Evolutionary conservation across 2,888 invertebrate species (phyloP), one percentile per base, ranked within the genome.

Genomic region (Nomada flava): DNA sequence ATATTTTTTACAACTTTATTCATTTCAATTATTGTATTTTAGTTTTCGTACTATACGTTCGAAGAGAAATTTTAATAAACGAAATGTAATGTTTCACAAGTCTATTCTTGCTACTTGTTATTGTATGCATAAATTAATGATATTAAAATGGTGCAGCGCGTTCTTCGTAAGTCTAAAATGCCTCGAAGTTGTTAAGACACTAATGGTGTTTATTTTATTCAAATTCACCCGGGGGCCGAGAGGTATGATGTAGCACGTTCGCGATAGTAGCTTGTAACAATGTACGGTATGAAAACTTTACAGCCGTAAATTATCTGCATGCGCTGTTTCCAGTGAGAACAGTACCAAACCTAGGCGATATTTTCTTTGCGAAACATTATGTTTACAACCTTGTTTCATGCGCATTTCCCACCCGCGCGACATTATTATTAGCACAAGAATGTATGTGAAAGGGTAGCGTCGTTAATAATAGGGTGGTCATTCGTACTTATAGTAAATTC

Each of bases 321-420:
- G n/a, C 20, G 42, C 47, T 42, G 53, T 50, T 71, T 53, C 62
- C 18, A 59, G 11, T 3, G 64, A 44, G 65, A 65, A 55, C 57
- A 70, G 60, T 50, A 42, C 36, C 53, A 60, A 62, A 52, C 47
- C 53, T 11, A 18, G n/a, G 64, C 44, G 53, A 70, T 77, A 70
- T 70, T 79, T 79, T 77, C 77, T 63, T 79, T n/a, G 59, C 52
- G 15, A 36, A 26, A 7, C 50, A 69, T 60, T 36, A 70, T 69
- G 64, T 76, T 75, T 79, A 79, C 68, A 79, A 79, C 42, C 55
- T 44, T 55, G 78, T 69, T 76, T 64, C 63, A 57, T 23, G 64
- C 36, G 59, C 52, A 57, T 70, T 65, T 65, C 64, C 44, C 26
- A 65, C 23, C 47, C 11, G 52, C 44, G 15, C 2, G 15, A 26